phyloP scores from a whole-genome alignment of 2,888 invertebrate species.

The Abrostola triplasia region DNA sequence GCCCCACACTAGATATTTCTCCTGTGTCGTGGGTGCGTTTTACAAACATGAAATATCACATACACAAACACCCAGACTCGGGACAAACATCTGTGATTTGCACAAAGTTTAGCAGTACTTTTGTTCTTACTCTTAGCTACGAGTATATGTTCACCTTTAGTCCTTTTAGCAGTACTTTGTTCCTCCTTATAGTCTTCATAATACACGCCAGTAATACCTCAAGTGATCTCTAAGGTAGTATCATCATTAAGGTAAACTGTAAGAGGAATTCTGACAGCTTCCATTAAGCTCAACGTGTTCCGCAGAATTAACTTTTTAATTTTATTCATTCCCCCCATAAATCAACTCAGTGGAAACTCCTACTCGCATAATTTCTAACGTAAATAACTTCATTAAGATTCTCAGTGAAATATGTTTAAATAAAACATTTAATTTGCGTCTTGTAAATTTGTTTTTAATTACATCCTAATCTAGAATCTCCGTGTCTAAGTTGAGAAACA shows the following conservation, averaged over 20 bases:
- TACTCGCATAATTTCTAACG: constrained; percentile 14
- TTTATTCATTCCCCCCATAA: constrained; percentile 32
- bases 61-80: too few relatives aligned
- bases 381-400: constrained; percentile 18
- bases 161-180: too few relatives aligned
- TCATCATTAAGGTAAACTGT: not conserved
- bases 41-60: too few relatives aligned
- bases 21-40: too few relatives aligned
- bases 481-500: constrained; percentile 29
- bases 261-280: not conserved
- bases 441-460: constrained; percentile 49
- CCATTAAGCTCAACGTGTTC: constrained; percentile 6
- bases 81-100: too few relatives aligned
- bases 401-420: constrained; percentile 31
- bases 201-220: too few relatives aligned
- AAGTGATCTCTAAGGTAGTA: not conserved
- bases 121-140: too few relatives aligned
- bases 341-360: constrained; percentile 23
- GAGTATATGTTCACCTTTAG: too few relatives aligned
- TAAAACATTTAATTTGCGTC: constrained; percentile 26
- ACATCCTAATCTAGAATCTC: constrained; percentile 37
- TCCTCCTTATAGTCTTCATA: too few relatives aligned
- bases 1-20: too few relatives aligned
- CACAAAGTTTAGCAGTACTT: too few relatives aligned
- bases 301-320: constrained; percentile 34